Base-by-base conservation (phyloP, 2,113 vertebrate genomes). In the Aptenodytes patagonicus region DNA sequence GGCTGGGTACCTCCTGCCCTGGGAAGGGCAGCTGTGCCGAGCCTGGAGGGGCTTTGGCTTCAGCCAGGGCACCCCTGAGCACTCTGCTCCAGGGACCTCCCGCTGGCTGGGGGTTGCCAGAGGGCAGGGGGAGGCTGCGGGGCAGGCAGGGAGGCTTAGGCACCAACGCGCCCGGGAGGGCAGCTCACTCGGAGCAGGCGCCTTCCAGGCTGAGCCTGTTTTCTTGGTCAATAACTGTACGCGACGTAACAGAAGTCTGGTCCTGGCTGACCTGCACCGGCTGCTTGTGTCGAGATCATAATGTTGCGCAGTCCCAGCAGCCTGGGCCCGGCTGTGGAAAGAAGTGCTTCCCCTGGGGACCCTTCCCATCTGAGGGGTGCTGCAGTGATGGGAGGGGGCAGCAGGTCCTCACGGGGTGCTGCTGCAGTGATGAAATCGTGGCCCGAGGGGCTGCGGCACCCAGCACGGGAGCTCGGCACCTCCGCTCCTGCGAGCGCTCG, bases 251-350 rank as follows among this genome's bases (percentile, higher is more conserved):
- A 6, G 24, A 7, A 31, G 54, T 4, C 36, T 14, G 20, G 26
- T 29, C 38, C 38, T 25, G 26, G 51, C 61, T n/a, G 66, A 20
- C 47, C 60, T 42, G 28, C 12, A 5, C 66, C 3, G 3, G 11
- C 28, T 17, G 29, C 25, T 36, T 6, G 7, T 32, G 51, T 29
- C 1, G 2, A 13, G 65, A 9, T 15, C 0, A 0, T 18, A 12
- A 9, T 2, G 1, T 9, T 8, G 28, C 0, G 6, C 40, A 32
- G 55, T 13, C 13, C 29, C 26, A n/a, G 46, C 24, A 36, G 36
- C 26, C 31, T 17, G 26, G 17, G 13, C 21, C 44, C 1, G 2
- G 64, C 42, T 31, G 49, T 2, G 1, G 49, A 20, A 51, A 42
- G 25, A 32, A 18, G 29, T 9, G 21, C 20, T 47, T 61, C 31